phyloP scores from a whole-genome alignment of 2,888 invertebrate species.

The Silvanus unidentatus region DNA sequence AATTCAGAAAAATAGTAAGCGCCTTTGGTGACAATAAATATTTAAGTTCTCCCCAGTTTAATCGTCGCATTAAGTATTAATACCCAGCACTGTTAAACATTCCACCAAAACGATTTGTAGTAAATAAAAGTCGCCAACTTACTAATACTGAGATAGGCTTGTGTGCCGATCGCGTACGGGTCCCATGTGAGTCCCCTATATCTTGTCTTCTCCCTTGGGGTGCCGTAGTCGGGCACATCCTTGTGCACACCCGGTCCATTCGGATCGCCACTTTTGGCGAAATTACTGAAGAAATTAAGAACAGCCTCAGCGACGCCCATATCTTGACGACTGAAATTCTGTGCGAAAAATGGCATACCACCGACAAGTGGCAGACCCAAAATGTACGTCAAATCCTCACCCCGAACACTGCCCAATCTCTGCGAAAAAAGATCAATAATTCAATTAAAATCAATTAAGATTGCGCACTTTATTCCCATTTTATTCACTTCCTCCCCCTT shows the following conservation, averaged over 20 bases:
- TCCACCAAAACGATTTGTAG: too few relatives aligned
- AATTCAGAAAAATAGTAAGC: too few relatives aligned
- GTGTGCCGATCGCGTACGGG: conserved; percentile 69
- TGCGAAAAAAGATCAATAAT: conserved; percentile 40
- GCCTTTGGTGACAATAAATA: too few relatives aligned
- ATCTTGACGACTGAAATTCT: conserved; percentile 73
- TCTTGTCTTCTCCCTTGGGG: conserved; percentile 53
- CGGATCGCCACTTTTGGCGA: conserved; percentile 73
- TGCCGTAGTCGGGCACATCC: conserved; percentile 51
- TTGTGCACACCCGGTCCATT: conserved; percentile 54
- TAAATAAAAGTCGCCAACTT: conserved; percentile 31
- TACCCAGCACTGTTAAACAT: too few relatives aligned
- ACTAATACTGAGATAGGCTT: conserved; percentile 76
- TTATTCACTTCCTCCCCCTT: too few relatives aligned
- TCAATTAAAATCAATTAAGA: too few relatives aligned
- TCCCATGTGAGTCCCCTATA: conserved; percentile 68
- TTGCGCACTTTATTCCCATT: too few relatives aligned
- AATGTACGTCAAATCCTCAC: conserved; percentile 82
- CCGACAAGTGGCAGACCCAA: conserved; percentile 72
- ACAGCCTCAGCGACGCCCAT: conserved; percentile 68
- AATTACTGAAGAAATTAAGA: conserved; percentile 70
- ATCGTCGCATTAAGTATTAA: too few relatives aligned
- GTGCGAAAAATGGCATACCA: conserved; percentile 58
- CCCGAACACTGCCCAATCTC: conserved; percentile 75
- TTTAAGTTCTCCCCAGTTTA: too few relatives aligned